Evolutionary conservation across 1,140 invertebrate genomes (phyloP).

Genomic region (Hyposmocoma kahamanoa): DNA sequence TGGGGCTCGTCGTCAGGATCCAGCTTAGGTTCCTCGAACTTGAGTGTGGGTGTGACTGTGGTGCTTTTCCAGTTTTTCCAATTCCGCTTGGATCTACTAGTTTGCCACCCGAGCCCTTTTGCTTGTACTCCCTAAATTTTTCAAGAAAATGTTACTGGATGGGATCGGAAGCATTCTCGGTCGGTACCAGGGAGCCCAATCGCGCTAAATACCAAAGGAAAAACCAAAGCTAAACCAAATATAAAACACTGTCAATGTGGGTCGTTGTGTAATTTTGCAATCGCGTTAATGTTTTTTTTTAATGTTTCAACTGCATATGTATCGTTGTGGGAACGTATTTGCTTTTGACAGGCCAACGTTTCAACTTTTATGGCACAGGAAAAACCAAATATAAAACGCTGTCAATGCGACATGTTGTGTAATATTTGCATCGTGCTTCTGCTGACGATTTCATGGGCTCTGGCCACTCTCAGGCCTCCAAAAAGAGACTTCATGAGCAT

Average conservation of each 20-base stretch:
- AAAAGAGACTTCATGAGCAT: conserved; percentile 61
- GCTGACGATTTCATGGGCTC: conserved; percentile 59
- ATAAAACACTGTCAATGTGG: no score
- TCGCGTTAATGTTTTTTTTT: no score
- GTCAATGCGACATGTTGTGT: no score
- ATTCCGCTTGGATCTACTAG: conserved; percentile 85
- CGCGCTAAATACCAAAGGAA: no score
- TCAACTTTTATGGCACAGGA: no score
- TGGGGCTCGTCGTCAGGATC: conserved; percentile 73
- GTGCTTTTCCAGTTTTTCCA: conserved; percentile 86
- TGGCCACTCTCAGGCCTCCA: conserved; percentile 42
- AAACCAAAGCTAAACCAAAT: no score
- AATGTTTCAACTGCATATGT: no score
- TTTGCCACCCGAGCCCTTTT: conserved; percentile 80
- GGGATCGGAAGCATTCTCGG: conserved; percentile 87
- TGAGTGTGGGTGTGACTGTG: conserved; percentile 88
- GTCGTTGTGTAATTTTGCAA: no score
- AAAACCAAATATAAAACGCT: no score
- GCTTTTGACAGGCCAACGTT: no score
- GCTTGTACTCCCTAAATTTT: conserved; percentile 92
- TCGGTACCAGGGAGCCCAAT: conserved; percentile 80
- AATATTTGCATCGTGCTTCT: no score
- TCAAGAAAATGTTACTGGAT: conserved; percentile 96
- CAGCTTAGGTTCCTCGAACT: conserved; percentile 81
- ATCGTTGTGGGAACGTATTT: no score